Evolutionary conservation across 2,888 invertebrate species (phyloP), one percentile per base, ranked within the genome.

Genomic region (Eupithecia exiguata): DNA sequence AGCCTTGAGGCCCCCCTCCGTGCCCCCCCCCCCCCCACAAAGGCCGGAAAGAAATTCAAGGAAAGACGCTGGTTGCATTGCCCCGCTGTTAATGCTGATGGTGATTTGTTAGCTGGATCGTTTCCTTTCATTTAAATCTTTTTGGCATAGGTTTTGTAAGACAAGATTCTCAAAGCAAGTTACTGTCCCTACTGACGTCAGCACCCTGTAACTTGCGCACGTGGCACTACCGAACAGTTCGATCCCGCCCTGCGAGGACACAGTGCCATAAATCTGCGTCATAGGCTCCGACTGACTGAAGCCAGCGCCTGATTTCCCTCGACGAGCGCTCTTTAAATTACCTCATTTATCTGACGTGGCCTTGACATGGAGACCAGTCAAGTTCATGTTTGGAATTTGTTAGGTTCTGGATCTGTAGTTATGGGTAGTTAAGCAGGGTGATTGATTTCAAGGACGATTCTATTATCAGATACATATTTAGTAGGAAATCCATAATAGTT

Each of bases 211-310:
- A n/a, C 61, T 36, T 21, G 69, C 68, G 77, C 80, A 76, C 73
- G 75, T 73, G 74, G 69, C 68, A 43, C 74, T 70, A 70, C 70
- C 74, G 80, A 77, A 78, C 78, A 70, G 78, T 75, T 77, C 76
- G 71, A 74, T 77, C 79, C 74, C 75, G 69, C 84, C 49, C 84
- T 86, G 75, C 86, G 58, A 58, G 76, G 87, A 84, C 87, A 83
- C 80, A 76, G 79, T 82, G 83, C 89, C 87, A 91, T 92, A 91
- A 92, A 92, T 91, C 85, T 83, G 80, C 86, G 87, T 89, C 89
- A 84, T 83, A 84, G 85, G 81, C 85, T 81, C 83, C 77, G 75
- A 78, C 83, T 83, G 86, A 84, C 82, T 85, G 85, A 82, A 84
- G 81, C 80, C 78, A 58, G 49, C 79, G 70, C 81, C 82, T 91